Percentiles rank a stretch among this genome's conserved stretches.
These are phyloP conservation scores for Villa cingulata DNA, from an alignment of 2,888 invertebrate genomes.

Conservation along the genomic window DNA sequence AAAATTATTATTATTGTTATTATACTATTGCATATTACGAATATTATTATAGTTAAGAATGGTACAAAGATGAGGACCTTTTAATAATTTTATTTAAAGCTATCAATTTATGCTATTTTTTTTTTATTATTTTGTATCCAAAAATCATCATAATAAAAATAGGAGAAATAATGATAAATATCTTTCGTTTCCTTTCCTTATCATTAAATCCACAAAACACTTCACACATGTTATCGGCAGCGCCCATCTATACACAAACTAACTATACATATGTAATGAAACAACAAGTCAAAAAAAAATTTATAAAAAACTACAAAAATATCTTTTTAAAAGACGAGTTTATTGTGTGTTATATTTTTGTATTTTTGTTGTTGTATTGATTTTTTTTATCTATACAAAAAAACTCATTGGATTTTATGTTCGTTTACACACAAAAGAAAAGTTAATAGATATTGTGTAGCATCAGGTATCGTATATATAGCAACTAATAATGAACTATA, in stretches of 20 bases:
- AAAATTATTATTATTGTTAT: too few relatives aligned
- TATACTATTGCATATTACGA: too few relatives aligned
- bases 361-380: not conserved
- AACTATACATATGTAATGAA: not conserved
- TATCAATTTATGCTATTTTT: too few relatives aligned
- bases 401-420: too few relatives aligned
- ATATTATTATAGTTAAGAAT: too few relatives aligned
- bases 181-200: slow-evolving; percentile 1
- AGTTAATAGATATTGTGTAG: not conserved
- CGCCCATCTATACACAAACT: slow-evolving; percentile 1
- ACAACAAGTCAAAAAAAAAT: not conserved
- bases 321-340: not conserved
- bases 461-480: not conserved
- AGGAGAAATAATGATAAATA: too few relatives aligned
- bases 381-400: not conserved
- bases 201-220: slow-evolving; percentile 11
- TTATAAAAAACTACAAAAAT: not conserved
- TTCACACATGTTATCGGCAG: slow-evolving; percentile 14
- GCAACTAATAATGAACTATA: too few relatives aligned
- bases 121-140: too few relatives aligned
- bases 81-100: too few relatives aligned
- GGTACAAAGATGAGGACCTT: too few relatives aligned
- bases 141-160: too few relatives aligned
- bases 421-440: not conserved
- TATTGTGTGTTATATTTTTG: not conserved